These are phyloP conservation scores for Pteronura brasiliensis DNA, from an alignment of 2,113 vertebrate species.

Conservation along the genomic window DNA sequence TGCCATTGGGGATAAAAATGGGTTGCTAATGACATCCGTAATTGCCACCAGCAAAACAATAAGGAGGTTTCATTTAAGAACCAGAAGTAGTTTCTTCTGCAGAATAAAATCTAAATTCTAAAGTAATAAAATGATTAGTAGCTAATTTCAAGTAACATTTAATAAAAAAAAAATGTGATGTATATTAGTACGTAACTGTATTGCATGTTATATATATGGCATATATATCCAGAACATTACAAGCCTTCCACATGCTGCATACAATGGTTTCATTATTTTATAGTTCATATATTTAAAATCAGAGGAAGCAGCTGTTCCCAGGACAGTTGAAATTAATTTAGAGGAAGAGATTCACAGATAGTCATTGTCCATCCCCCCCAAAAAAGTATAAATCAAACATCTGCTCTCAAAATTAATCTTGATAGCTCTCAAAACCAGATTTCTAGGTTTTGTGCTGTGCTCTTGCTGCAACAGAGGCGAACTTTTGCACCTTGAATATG, in stretches of 20 bases:
- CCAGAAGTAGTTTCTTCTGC: neutral
- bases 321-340: constrained; percentile 83
- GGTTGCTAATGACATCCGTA: neutral
- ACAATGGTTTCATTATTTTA: constrained; percentile 68
- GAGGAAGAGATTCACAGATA: constrained; percentile 78
- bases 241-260: neutral
- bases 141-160: neutral
- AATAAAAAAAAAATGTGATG: neutral
- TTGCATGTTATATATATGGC: neutral
- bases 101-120: constrained; percentile 40
- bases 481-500: constrained; percentile 66
- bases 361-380: constrained; percentile 56
- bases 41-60: neutral
- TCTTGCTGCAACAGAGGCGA: constrained; percentile 63
- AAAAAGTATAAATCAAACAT: constrained; percentile 77
- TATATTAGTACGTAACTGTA: neutral
- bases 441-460: constrained; percentile 75
- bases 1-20: neutral
- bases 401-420: constrained; percentile 81
- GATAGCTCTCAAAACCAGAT: constrained; percentile 75
- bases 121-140: constrained; percentile 8
- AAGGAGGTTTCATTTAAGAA: neutral
- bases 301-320: constrained; percentile 77
- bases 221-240: neutral
- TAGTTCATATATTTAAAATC: constrained; percentile 29